Conservation (phyloP, 2,113 vertebrate species). For the Lagenorhynchus albirostris region DNA sequence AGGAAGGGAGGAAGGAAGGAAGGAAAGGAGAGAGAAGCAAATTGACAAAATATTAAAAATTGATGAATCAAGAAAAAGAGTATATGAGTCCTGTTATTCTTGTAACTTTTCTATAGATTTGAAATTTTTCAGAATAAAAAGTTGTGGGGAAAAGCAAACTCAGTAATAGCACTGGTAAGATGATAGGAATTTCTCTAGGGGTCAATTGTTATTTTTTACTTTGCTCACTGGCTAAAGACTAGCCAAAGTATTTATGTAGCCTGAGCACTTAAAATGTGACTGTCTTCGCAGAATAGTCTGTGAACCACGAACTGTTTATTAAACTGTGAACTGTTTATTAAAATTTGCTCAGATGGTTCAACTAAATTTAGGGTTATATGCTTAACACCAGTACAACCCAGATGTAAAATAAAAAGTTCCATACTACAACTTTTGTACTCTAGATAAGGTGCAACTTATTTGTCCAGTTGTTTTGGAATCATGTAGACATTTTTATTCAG, state of each 20-base stretch:
- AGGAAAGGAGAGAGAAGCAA: not conserved
- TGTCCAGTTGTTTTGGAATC: not conserved
- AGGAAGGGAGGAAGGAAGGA: not conserved
- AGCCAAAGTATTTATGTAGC: not conserved
- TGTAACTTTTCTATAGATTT: not conserved
- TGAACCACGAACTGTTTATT: slow-evolving; percentile 6
- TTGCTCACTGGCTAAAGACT: not conserved
- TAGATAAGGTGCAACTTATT: not conserved
- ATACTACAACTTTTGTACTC: not conserved
- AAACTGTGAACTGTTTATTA: slow-evolving; percentile 18
- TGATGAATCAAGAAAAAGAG: not conserved
- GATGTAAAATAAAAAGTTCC: not conserved
- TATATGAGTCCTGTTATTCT: not conserved
- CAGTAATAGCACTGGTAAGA: not conserved
- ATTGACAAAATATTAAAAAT: not conserved
- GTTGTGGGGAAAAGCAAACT: not conserved
- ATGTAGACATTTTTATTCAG: not conserved
- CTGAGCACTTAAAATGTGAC: not conserved
- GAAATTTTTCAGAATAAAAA: not conserved
- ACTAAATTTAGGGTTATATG: slow-evolving; percentile 32
- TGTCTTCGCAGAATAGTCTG: not conserved
- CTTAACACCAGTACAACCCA: not conserved
- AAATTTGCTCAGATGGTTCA: slow-evolving; percentile 24
- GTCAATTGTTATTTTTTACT: not conserved
- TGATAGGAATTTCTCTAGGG: not conserved